These are phyloP conservation scores for Drosophila stalkeri DNA, from an alignment of 2,888 invertebrate genomes.

Conservation along the genomic window DNA sequence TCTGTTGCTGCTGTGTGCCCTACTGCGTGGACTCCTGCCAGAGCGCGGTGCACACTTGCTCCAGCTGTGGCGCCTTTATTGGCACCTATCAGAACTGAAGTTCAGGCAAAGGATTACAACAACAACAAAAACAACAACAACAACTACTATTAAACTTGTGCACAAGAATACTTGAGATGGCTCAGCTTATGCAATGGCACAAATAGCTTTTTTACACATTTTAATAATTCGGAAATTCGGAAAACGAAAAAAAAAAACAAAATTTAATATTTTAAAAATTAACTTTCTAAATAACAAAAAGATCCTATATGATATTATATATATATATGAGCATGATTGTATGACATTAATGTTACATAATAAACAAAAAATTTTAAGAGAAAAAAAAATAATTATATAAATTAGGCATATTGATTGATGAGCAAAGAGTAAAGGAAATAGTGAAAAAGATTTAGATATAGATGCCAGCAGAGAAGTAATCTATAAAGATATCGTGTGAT, in stretches of 20 bases:
- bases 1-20: constrained; percentile 76
- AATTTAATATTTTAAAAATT: too few species aligned
- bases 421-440: too few species aligned
- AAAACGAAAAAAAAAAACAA: background rate
- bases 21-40: constrained; percentile 77
- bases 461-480: too few species aligned
- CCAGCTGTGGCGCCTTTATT: constrained; percentile 73
- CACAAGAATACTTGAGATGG: background rate
- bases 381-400: background rate
- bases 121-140: background rate
- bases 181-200: background rate
- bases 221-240: background rate
- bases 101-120: background rate
- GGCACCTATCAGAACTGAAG: constrained; percentile 69
- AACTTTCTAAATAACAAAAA: background rate
- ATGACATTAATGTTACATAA: background rate
- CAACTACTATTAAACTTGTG: background rate
- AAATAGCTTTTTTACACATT: background rate
- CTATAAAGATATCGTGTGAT: too few species aligned
- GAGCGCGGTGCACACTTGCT: constrained; percentile 77
- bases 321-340: background rate
- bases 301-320: background rate
- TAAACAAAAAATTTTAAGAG: background rate
- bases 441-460: too few species aligned
- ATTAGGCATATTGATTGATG: too few species aligned